phyloP scores from a whole-genome alignment of 2,888 invertebrate genomes.

The Epinotia ramella region DNA sequence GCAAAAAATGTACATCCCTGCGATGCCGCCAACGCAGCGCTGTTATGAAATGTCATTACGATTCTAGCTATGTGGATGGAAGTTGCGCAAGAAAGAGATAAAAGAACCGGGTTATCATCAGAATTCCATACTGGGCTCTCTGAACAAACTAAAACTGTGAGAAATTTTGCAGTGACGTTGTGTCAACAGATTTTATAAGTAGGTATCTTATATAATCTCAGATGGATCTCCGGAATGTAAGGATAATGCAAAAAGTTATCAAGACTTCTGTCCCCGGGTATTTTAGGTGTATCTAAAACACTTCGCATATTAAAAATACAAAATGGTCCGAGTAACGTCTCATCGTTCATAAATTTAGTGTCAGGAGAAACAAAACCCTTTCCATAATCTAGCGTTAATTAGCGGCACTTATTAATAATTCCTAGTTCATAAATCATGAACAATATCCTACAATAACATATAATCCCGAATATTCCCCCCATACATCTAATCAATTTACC shows the following conservation, averaged over 20 bases:
- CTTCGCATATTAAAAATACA: not conserved
- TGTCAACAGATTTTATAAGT: not conserved
- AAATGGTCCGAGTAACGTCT: not conserved
- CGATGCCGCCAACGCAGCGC: slow-evolving; percentile 24
- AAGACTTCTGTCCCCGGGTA: slow-evolving; percentile 12
- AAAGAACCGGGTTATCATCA: slow-evolving; percentile 33
- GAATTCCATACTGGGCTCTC: slow-evolving; percentile 9
- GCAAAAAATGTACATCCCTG: slow-evolving; percentile 24
- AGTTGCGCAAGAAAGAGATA: slow-evolving; percentile 34
- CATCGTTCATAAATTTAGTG: not conserved
- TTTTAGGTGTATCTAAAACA: slow-evolving; percentile 19
- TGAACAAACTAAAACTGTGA: slow-evolving; percentile 14
- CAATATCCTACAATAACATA: too few species aligned
- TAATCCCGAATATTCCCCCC: not conserved
- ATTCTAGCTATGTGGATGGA: slow-evolving; percentile 22
- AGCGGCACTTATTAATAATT: not conserved
- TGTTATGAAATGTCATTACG: slow-evolving; percentile 33
- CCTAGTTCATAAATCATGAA: not conserved
- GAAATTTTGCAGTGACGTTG: not conserved
- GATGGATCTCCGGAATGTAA: not conserved
- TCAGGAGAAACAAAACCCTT: not conserved
- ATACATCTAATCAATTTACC: not conserved
- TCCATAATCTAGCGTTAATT: not conserved
- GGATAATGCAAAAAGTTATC: not conserved
- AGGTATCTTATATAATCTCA: not conserved